phyloP scores from a whole-genome alignment of 2,113 vertebrate genomes.

The Noctilio leporinus region DNA sequence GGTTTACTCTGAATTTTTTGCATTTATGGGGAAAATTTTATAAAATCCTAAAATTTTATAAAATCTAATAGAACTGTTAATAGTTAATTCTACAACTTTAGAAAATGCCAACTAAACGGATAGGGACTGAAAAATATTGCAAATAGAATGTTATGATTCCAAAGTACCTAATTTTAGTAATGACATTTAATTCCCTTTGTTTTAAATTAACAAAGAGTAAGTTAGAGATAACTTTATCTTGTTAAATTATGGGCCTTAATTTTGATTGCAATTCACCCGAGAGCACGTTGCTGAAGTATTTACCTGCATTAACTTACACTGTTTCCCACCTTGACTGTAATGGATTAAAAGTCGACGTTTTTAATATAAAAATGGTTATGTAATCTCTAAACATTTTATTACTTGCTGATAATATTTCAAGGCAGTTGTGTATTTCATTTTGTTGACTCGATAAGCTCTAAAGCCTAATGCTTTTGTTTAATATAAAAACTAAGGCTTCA shows the following conservation, averaged over 20 bases:
- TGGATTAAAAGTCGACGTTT: constrained; percentile 5
- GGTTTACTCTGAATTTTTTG: not conserved
- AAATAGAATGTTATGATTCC: constrained; percentile 1
- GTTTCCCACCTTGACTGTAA: constrained; percentile 22
- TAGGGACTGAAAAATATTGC: constrained; percentile 5
- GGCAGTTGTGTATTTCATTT: constrained; percentile 26
- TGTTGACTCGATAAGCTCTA: constrained; percentile 4
- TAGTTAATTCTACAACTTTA: constrained; percentile 40
- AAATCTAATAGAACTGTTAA: not conserved
- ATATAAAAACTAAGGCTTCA: constrained; percentile 38
- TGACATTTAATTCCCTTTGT: constrained; percentile 46
- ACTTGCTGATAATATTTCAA: constrained; percentile 26
- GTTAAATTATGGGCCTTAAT: constrained; percentile 57
- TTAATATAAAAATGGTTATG: constrained; percentile 25
- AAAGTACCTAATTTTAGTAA: constrained; percentile 39
- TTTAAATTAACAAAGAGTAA: constrained; percentile 54
- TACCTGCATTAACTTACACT: constrained; percentile 59
- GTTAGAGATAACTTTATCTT: constrained; percentile 55
- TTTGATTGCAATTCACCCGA: constrained; percentile 56
- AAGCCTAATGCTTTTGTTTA: constrained; percentile 38
- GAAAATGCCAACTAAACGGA: constrained; percentile 13
- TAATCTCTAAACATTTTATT: constrained; percentile 32
- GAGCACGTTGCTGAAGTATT: constrained; percentile 30
- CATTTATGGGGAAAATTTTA: not conserved
- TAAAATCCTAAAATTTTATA: constrained; percentile 43